Evolutionary conservation across 2,797 vertebrate species (phyloP).

Genomic region (Macroramphosus scolopax): DNA sequence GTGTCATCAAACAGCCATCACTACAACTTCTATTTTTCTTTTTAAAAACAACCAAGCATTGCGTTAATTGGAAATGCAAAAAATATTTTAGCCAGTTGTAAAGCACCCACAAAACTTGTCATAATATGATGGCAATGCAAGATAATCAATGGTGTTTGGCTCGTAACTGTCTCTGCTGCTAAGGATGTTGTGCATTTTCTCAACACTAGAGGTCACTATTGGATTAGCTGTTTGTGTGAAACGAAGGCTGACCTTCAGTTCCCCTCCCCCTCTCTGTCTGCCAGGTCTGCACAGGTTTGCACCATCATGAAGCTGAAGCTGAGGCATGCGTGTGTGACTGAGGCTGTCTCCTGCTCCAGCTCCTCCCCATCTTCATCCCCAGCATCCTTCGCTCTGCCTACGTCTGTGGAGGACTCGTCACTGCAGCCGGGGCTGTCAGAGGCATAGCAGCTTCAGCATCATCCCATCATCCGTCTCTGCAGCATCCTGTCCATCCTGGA

Average conservation of each 20-base stretch:
- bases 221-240: constrained; percentile 24
- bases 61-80: no score
- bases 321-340: constrained; percentile 54
- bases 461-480: constrained; percentile 32
- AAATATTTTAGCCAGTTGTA: no score
- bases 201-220: constrained; percentile 60
- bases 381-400: constrained; percentile 28
- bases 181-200: constrained; percentile 33
- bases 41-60: no score
- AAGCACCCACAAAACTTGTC: no score
- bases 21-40: no score
- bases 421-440: constrained; percentile 41
- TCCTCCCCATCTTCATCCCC: constrained; percentile 42
- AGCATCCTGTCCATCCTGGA: constrained; percentile 51
- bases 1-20: no score
- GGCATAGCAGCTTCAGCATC: constrained; percentile 50
- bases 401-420: constrained; percentile 22
- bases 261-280: constrained; percentile 52
- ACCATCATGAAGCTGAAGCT: constrained; percentile 60
- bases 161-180: constrained; percentile 12
- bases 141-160: no score
- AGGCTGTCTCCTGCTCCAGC: constrained; percentile 40
- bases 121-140: no score
- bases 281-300: constrained; percentile 57
- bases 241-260: constrained; percentile 45